Evolutionary conservation across 2,113 vertebrate genomes (phyloP), one percentile per base, ranked within the genome.

Genomic region (Zosterops japonicus): DNA sequence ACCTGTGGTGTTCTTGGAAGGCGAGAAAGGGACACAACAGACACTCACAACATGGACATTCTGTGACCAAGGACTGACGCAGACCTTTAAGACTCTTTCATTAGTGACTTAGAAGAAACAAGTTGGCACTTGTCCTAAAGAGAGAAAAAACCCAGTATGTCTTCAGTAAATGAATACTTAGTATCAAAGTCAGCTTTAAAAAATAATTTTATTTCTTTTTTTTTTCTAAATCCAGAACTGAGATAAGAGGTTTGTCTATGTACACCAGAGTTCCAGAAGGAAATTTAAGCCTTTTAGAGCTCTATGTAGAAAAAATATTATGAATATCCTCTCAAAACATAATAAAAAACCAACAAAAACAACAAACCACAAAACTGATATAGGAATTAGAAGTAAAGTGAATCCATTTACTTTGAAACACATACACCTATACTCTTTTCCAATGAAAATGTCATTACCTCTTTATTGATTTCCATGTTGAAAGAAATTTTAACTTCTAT

Each of bases 211-310:
- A 21, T 13, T 33, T 6, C 3, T 19, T n/a, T 56, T 39, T 31
- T 56, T 31, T 56, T 53, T 28, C 20, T 22, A 5, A 57, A 92
- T 94, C 94, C 64, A 90, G 79, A 89, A 89, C 71, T 41, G 33
- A 91, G 22, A 81, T 80, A 6, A 87, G 92, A 59, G 14, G 14
- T 80, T 91, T 96, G 72, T 13, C 13, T 93, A 24, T 41, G n/a
- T 67, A 91, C 57, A 61, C 59, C 52, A 81, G 93, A 93, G 71
- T 88, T 90, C 63, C 65, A 44, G 64, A 92, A 94, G 82, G 74
- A 33, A 82, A 68, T 76, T 88, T 55, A 28, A 41, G 41, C 24
- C 60, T 80, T 87, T 59, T 76, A 55, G 83, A 90, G 22, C 20
- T 69, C 63, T 49, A 9, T 11, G 13, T 18, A 72, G 20, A 35